Percentiles rank a stretch among this genome's conserved stretches.
Conservation (phyloP, 2,797 vertebrate genomes). For the Urosaurus nigricauda region DNA sequence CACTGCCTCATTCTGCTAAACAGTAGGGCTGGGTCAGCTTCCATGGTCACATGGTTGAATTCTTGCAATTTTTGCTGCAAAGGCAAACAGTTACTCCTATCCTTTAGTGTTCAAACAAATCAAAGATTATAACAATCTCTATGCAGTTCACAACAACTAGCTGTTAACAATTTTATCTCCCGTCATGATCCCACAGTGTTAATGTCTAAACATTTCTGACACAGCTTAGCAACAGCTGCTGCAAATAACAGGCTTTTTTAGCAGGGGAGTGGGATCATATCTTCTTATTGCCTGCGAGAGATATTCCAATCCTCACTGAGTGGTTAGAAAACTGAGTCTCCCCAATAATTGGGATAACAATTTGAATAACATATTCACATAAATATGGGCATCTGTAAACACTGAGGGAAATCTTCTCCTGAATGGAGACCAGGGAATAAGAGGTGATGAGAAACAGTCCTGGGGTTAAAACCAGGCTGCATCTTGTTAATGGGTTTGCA, state of each 20-base stretch:
- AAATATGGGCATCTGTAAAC: neutral
- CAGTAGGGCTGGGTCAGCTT: neutral
- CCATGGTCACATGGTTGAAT: neutral
- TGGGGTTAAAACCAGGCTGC: neutral
- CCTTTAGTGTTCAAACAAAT: neutral
- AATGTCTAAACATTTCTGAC: constrained; percentile 1
- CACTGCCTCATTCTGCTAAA: no score
- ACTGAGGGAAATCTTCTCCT: neutral
- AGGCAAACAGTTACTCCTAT: neutral
- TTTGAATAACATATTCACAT: neutral
- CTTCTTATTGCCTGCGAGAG: neutral
- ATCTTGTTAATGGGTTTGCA: neutral
- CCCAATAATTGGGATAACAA: neutral
- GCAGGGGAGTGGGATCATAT: no score
- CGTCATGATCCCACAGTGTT: neutral
- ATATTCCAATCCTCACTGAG: constrained; percentile 2
- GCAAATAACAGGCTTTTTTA: no score
- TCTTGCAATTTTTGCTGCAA: neutral
- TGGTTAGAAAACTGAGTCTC: neutral
- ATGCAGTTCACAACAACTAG: neutral
- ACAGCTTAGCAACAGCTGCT: neutral
- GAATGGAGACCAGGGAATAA: neutral
- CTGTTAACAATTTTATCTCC: neutral
- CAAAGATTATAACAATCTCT: neutral
- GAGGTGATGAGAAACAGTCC: neutral